phyloP scores from a whole-genome alignment of 1,140 invertebrate species.

The Nomia melanderi region DNA sequence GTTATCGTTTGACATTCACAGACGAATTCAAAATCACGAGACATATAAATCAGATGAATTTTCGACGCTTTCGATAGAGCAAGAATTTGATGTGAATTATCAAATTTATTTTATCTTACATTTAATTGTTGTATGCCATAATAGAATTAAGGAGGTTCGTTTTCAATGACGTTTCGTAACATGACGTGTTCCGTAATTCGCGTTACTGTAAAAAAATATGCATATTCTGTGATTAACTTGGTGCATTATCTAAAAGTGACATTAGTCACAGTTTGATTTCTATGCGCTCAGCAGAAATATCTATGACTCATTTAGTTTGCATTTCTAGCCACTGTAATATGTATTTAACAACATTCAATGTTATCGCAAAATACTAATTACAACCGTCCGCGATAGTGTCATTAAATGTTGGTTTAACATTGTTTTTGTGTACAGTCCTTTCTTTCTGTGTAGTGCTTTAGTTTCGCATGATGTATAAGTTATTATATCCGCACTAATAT shows the following conservation, averaged over 20 bases:
- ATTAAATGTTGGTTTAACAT: background rate
- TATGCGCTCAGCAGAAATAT: background rate
- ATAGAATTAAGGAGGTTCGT: background rate
- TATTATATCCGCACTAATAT: background rate
- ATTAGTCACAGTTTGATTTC: background rate
- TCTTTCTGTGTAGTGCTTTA: background rate
- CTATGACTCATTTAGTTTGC: background rate
- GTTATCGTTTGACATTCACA: background rate
- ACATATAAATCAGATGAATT: background rate
- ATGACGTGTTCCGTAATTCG: background rate
- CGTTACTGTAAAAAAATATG: constrained; percentile 4
- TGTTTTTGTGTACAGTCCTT: background rate
- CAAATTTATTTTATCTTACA: background rate
- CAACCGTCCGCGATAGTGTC: background rate
- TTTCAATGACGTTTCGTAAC: background rate
- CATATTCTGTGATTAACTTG: background rate
- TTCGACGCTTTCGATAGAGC: background rate
- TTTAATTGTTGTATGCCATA: background rate
- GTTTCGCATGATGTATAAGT: background rate
- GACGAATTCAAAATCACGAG: background rate
- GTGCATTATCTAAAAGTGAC: background rate
- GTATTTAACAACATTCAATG: background rate
- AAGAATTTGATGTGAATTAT: background rate
- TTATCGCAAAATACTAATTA: background rate
- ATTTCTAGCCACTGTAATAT: background rate